Percentiles rank a stretch among this genome's conserved stretches.
Conservation (phyloP, 2,888 invertebrate species). For the Nephrotoma flavescens region DNA sequence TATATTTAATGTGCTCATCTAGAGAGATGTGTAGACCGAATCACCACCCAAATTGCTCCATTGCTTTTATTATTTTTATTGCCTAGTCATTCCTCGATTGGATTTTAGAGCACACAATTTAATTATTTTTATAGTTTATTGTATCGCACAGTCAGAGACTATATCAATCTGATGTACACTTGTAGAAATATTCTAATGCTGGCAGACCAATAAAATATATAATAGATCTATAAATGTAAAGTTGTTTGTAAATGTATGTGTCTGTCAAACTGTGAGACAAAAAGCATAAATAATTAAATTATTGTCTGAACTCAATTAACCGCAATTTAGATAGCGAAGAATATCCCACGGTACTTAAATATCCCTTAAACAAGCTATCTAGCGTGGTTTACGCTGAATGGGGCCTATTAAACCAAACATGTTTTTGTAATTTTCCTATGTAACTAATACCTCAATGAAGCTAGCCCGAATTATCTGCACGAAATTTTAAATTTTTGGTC, state of each 20-base stretch:
- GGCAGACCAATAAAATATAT: not conserved
- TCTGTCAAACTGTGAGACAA: not conserved
- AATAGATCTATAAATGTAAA: not conserved
- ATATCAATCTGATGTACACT: not conserved
- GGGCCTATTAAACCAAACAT: too few relatives aligned
- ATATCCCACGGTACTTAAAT: not conserved
- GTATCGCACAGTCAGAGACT: not conserved
- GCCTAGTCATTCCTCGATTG: not conserved
- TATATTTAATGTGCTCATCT: not conserved
- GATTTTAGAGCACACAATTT: not conserved
- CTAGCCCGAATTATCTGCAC: too few relatives aligned
- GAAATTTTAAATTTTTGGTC: too few relatives aligned
- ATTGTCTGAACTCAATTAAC: not conserved
- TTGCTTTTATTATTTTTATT: not conserved
- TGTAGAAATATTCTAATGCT: not conserved
- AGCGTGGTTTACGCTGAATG: too few relatives aligned
- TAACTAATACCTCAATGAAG: too few relatives aligned
- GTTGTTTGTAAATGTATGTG: not conserved
- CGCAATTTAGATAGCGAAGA: not conserved
- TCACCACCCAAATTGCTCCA: not conserved
- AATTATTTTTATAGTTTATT: not conserved
- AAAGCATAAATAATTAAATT: not conserved
- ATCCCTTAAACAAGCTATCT: too few relatives aligned
- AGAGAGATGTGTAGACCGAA: not conserved
- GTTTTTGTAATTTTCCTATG: too few relatives aligned